A percentile compares a stretch with the other conserved stretches of the same genome.
These are phyloP conservation scores for Malthinus flaveolus DNA, from an alignment of 2,888 invertebrate species.

Conservation along the genomic window DNA sequence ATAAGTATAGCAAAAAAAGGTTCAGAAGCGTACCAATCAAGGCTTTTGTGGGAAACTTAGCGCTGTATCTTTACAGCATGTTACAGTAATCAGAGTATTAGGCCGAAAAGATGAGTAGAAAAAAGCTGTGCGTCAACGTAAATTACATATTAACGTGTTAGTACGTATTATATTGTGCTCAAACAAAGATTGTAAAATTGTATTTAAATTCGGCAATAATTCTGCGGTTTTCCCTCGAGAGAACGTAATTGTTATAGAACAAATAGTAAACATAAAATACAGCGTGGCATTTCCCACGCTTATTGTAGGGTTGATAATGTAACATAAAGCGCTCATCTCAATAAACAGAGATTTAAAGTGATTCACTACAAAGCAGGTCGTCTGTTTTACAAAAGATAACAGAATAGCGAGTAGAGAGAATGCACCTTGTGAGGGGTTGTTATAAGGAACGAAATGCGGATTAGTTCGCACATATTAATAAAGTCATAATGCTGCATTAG, in stretches of 20 bases:
- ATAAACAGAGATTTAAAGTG: slow-evolving; percentile 52
- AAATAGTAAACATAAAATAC: slow-evolving; percentile 15
- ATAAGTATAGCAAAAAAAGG: too few species aligned
- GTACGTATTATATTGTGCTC: too few species aligned
- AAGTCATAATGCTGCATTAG: slow-evolving; percentile 52
- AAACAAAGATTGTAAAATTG: too few species aligned
- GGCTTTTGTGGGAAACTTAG: too few species aligned
- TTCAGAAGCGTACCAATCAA: too few species aligned
- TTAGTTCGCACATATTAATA: slow-evolving; percentile 53
- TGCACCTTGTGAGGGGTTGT: slow-evolving; percentile 48
- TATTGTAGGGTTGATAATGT: slow-evolving; percentile 39
- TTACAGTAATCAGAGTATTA: too few species aligned
- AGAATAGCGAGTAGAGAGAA: slow-evolving; percentile 47
- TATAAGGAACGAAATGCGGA: slow-evolving; percentile 46
- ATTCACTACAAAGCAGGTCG: slow-evolving; percentile 56
- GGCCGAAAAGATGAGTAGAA: too few species aligned
- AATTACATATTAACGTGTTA: too few species aligned
- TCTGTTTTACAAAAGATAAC: slow-evolving; percentile 58
- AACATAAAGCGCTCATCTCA: slow-evolving; percentile 48
- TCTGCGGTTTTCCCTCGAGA: background rate
- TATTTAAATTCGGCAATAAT: too few species aligned
- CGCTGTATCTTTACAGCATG: too few species aligned
- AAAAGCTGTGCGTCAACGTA: too few species aligned
- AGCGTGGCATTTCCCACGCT: slow-evolving; percentile 41
- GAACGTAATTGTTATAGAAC: slow-evolving; percentile 14